Base-by-base conservation (phyloP, 2,797 vertebrate genomes). In the Tenualosa thibaudeaui region DNA sequence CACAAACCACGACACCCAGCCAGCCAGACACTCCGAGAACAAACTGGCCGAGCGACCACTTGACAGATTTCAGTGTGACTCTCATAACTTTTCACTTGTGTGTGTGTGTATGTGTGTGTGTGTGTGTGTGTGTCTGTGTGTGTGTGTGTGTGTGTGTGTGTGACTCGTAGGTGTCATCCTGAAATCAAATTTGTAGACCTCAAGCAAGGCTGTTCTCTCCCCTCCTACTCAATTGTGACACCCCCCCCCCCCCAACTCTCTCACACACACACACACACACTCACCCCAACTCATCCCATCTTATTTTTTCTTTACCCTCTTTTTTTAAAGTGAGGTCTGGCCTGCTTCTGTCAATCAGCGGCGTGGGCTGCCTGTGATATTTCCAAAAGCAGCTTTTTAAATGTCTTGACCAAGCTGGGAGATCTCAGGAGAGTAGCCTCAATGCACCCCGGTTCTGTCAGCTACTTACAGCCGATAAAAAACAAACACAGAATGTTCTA, bases 131-230 rank as follows among this genome's bases (percentile, higher is more conserved):
- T 46, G 46, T 46, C n/a, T 31, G 31, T 31, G 31, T 31, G 31
- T 46, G 46, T 46, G 46, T 46, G 46, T 46, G 46, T 46, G 46
- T 46, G 46, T 46, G 46, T 53, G 51, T 87, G 87, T 86, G 89
- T 87, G 87, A 87, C 87, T 87, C 86, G 50, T 60, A 50, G 87
- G 85, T 88, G 82, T 86, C 81, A 82, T 75, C 60, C 68, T 43
- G 54, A 83, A 58, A 89, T 88, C 84, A 89, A 81, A 87, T 88
- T 81, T 86, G 51, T 54, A 62, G 58, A 82, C 60, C 71, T 56
- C 62, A 49, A 78, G 26, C 26, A 31, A 40, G 68, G 68, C 15
- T 19, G 68, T 40, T 37, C 68, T 75, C 10, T 43, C 37, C 68
- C 31, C 31, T 75, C 13, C 17, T 40, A 75, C 68, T 75, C 68